These are phyloP conservation scores for Trichonephila clavata DNA, from an alignment of 1,140 invertebrate genomes.

Conservation along the genomic window DNA sequence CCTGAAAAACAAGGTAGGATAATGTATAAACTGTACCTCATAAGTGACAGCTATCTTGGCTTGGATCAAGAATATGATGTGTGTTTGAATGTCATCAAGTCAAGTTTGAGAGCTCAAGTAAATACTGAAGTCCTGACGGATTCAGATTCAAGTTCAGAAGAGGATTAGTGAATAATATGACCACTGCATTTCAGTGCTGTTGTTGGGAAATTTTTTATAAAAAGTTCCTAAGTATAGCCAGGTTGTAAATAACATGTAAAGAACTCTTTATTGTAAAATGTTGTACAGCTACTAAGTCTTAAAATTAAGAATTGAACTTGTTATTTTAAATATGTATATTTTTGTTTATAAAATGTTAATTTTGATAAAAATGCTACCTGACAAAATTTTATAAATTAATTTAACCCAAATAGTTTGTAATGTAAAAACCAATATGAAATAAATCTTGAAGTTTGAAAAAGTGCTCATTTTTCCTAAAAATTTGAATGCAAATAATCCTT, in stretches of 20 bases:
- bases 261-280: not conserved
- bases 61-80: constrained; percentile 95
- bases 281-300: too few relatives aligned
- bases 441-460: too few relatives aligned
- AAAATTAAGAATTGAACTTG: too few relatives aligned
- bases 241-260: not conserved
- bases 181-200: too few relatives aligned
- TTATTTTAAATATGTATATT: too few relatives aligned
- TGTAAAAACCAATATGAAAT: too few relatives aligned
- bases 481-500: too few relatives aligned
- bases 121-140: constrained; percentile 48
- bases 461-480: too few relatives aligned
- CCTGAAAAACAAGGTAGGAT: constrained; percentile 84
- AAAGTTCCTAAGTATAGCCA: not conserved
- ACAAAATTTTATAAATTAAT: too few relatives aligned
- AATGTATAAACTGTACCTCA: constrained; percentile 91
- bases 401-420: too few relatives aligned
- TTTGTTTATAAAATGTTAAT: too few relatives aligned
- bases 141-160: constrained; percentile 34
- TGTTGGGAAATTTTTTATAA: not conserved
- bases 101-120: constrained; percentile 58
- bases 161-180: not conserved
- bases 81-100: constrained; percentile 78
- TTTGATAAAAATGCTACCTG: too few relatives aligned
- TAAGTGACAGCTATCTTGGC: constrained; percentile 97